Evolutionary conservation across 2,797 vertebrate species (phyloP).

Genomic region (Varecia variegata): DNA sequence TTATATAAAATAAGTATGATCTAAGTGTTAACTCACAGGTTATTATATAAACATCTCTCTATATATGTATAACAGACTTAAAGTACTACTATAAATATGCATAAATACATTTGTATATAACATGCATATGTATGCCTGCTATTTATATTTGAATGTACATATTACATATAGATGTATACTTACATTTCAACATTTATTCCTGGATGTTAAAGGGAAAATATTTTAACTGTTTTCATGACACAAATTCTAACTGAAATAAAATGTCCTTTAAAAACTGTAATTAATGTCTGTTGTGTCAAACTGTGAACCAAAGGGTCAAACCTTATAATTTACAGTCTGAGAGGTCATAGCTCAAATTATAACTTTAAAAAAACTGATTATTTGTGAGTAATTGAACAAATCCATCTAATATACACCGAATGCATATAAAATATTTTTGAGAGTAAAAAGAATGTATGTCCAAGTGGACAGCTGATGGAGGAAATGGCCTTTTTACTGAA

Average conservation of each 20-base stretch:
- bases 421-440: conserved; percentile 60
- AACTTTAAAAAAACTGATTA: conserved; percentile 77
- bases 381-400: conserved; percentile 74
- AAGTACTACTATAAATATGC: background rate
- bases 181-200: conserved; percentile 44
- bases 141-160: background rate
- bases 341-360: conserved; percentile 77
- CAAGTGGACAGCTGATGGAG: conserved; percentile 71
- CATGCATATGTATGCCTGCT: background rate
- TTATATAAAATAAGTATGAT: conserved; percentile 41
- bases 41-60: conserved; percentile 30
- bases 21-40: background rate
- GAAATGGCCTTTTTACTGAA: conserved; percentile 51
- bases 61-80: background rate
- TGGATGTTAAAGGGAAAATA: conserved; percentile 65
- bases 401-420: conserved; percentile 65
- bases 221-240: conserved; percentile 66
- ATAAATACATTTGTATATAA: conserved; percentile 17
- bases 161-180: background rate
- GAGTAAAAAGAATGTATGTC: conserved; percentile 55
- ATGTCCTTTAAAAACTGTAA: conserved; percentile 78
- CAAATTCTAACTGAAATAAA: conserved; percentile 68
- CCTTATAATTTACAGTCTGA: conserved; percentile 77
- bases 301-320: conserved; percentile 69
- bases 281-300: conserved; percentile 74